Base-by-base conservation (phyloP, 1,140 invertebrate genomes). In the Drosophila orena region DNA sequence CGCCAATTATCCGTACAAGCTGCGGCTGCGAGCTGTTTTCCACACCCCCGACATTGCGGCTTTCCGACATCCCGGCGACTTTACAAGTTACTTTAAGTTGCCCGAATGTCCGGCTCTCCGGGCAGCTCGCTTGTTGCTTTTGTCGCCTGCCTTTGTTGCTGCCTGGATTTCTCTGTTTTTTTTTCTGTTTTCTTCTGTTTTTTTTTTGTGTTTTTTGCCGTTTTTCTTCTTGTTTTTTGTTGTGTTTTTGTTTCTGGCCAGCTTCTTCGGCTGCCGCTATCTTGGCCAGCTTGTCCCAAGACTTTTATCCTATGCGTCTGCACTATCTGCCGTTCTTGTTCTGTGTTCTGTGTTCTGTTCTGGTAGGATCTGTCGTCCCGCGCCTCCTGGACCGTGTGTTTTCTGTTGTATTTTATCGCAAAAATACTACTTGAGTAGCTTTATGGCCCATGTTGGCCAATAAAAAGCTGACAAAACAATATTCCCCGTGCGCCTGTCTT, bases 381-480 rank as follows among this genome's bases (percentile, higher is more conserved):
- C 37, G 57, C 59, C 71, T 56, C 49, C 38, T 61, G 47, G 55
- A 20, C 75, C 30, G 46, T 20, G 38, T 56, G 70, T 81, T 77
- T 76, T 75, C 72, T 75, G 84, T 89, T 89, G 84, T 89, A 89
- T 89, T 89, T 89, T 89, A 89, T 89, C 84, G 84, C 84, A 89
- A 89, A 89, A 84, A 89, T 89, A 89, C 84, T 89, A 89, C 84
- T 89, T 89, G 84, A 89, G 84, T 89, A 89, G 84, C 84, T 89
- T 86, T 89, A 89, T 89, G 84, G 77, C 79, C 72, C 79, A 89
- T 89, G 84, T 89, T 71, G 84, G 84, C 84, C 84, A 89, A 89
- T 89, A 89, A 89, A 89, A 89, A 89, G 79, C 84, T 89, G 84
- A 89, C 84, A 89, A 89, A 89, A 89, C 85, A 88, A 88, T 88